Evolutionary conservation across 2,113 vertebrate species (phyloP).

Genomic region (Ramphastos sulfuratus): DNA sequence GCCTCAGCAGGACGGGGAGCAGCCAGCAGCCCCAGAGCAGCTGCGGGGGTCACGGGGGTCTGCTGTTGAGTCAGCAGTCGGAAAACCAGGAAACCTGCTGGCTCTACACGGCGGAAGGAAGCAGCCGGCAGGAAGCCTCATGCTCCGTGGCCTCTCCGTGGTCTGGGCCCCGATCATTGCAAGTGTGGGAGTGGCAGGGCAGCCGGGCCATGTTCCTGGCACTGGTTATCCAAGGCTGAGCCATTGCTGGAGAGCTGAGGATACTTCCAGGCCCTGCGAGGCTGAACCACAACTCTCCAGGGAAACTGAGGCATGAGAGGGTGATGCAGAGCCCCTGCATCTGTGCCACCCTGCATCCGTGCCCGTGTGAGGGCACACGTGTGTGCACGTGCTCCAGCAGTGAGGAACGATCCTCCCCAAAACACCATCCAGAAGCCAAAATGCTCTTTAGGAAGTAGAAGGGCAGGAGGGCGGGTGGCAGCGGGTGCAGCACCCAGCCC

Average conservation of each 20-base stretch:
- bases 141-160: background rate
- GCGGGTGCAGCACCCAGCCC: background rate
- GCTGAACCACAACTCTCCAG: background rate
- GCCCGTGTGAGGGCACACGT: background rate
- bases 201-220: rapidly evolving
- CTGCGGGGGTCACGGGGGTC: background rate
- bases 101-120: slow-evolving; percentile 9
- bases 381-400: background rate
- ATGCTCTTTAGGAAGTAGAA: background rate
- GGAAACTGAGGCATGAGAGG: slow-evolving; percentile 23
- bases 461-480: background rate
- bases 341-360: rapidly evolving
- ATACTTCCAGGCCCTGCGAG: rapidly evolving
- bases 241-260: rapidly evolving
- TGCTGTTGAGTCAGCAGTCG: background rate
- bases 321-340: background rate
- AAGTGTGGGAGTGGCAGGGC: background rate
- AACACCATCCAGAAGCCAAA: rapidly evolving
- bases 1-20: rapidly evolving
- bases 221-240: background rate
- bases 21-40: background rate
- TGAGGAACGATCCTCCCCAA: background rate
- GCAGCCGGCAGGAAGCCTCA: background rate
- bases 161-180: background rate
- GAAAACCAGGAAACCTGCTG: background rate